Conservation (phyloP, 2,797 vertebrate species). For the Schizopygopsis malacanthus region DNA sequence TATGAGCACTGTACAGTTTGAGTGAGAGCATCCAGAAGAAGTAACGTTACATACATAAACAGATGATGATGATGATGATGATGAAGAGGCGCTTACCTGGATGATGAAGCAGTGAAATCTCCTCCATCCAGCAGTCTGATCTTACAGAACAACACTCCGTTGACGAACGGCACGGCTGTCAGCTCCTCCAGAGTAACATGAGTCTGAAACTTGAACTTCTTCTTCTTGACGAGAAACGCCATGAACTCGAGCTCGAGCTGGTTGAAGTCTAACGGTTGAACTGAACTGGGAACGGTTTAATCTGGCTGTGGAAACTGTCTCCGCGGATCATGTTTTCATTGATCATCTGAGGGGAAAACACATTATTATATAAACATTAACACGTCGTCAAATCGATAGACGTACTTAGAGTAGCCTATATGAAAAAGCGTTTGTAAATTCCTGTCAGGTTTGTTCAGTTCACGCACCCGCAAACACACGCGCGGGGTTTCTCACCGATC, state of each 20-base stretch:
- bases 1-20: neutral
- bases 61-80: neutral
- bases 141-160: conserved; percentile 96
- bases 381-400: neutral
- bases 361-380: neutral
- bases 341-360: neutral
- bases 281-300: neutral
- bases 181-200: conserved; percentile 94
- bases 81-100: conserved; percentile 78
- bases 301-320: conserved; percentile 41
- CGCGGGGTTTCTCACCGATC: neutral
- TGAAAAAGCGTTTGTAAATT: neutral
- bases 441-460: conserved; percentile 5
- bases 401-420: neutral
- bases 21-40: neutral
- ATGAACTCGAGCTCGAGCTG: conserved; percentile 64
- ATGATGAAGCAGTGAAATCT: conserved; percentile 89
- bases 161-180: conserved; percentile 94
- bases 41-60: neutral
- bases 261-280: neutral
- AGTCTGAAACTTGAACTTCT: conserved; percentile 98
- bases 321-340: conserved; percentile 20
- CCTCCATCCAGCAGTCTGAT: conserved; percentile 91
- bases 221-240: conserved; percentile 98
- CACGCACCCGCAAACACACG: conserved; percentile 5